phyloP scores from a whole-genome alignment of 2,113 vertebrate genomes.

The human (Homo sapiens) region GRCh38 chr12:119128001-119128500 shows the following conservation, averaged over 20 bases:
- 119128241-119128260: background rate
- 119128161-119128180: background rate
- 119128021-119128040: background rate
- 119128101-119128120: accelerated
- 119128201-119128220: background rate
- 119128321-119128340: background rate
- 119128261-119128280: background rate
- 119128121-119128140: background rate
- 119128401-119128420: background rate
- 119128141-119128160: background rate
- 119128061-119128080: background rate
- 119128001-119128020: background rate
- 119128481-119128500: accelerated
- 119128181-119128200: background rate
- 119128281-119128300: accelerated
- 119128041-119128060: background rate
- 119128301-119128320: background rate
- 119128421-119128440: background rate
- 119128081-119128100: accelerated
- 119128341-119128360: background rate
- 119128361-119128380: no score
- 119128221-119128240: background rate
- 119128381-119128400: background rate
- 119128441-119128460: background rate
- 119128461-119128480: background rate